Evolutionary conservation across 1,140 invertebrate species (phyloP).

Genomic region (Zaprionus vittiger): DNA sequence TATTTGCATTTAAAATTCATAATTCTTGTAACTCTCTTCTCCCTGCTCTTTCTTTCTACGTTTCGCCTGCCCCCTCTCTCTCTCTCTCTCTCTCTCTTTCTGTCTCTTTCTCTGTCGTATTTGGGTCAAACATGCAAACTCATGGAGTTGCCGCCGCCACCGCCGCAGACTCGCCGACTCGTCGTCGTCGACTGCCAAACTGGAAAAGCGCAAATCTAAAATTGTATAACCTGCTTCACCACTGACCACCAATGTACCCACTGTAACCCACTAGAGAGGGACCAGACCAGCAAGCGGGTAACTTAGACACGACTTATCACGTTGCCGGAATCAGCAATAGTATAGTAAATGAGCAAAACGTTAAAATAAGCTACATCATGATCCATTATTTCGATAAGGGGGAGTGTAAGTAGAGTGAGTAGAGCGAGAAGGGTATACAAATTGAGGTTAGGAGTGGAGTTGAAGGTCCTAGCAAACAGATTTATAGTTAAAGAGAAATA

Average conservation of each 20-base stretch:
- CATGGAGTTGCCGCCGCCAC: conserved; percentile 46
- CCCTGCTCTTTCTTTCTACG: conserved; percentile 15
- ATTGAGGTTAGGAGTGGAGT: neutral
- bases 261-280: conserved; percentile 11
- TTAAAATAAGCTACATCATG: neutral
- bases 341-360: neutral
- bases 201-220: conserved; percentile 63
- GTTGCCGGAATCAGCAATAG: conserved; percentile 14
- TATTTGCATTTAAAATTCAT: conserved; percentile 46
- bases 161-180: conserved; percentile 36
- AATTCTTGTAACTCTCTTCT: conserved; percentile 33
- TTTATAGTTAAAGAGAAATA: too few species aligned
- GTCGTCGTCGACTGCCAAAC: conserved; percentile 45
- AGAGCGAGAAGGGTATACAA: neutral
- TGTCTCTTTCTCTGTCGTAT: conserved; percentile 50
- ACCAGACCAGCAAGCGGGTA: neutral
- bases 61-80: conserved; percentile 1
- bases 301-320: conserved; percentile 15
- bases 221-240: conserved; percentile 78
- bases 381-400: neutral
- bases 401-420: neutral
- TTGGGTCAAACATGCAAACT: conserved; percentile 82
- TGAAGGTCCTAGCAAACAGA: neutral
- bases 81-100: conserved; percentile 27
- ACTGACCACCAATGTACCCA: conserved; percentile 14